Evolutionary conservation across 2,797 vertebrate genomes (phyloP), one percentile per base, ranked within the genome.

Genomic region (Toxotes lorentzi): DNA sequence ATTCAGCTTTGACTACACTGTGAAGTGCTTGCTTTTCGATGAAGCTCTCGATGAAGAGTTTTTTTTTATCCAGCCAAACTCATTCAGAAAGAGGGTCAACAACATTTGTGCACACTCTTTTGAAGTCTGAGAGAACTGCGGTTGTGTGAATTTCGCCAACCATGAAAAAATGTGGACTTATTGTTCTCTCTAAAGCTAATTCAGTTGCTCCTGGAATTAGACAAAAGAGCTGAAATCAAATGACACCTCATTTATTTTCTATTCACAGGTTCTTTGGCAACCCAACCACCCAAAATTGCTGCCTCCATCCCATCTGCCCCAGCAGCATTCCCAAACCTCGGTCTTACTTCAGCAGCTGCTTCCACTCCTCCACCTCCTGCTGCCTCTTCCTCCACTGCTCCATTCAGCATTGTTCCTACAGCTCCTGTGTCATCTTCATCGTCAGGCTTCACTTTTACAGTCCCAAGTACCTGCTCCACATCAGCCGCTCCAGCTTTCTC

Each of bases 371-470:
- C 47, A 59, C 5, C 71, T 80, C 69, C 32, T 51, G 1, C 73
- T 90, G 30, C 82, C 17, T 80, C 58, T 12, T 81, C 5, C 48
- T 34, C 84, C 3, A 10, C 88, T 7, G 45, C 92, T 24, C 56
- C 90, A 0, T 95, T 96, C 73, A 89, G 94, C 48, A 90, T 95
- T 27, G 84, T 83, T 3, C 41, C 89, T 5, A 38, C 93, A 5
- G 48, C 81, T 0, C 93, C 95, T 9, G 85, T 91, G 68, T 88
- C 91, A 0, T 70, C 91, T 0, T 76, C 95, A 2, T 63, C 94
- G 16, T 59, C 94, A 16, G 13, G 92, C 34, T 96, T 95, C 72
- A 74, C 80, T 16, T 85, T 88, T 11, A 79, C 91, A 0, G 45
- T 91, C 24, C 91, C 89, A 64, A 34, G 81, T n/a, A 65, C 94